phyloP scores from a whole-genome alignment of 2,113 vertebrate genomes.

The Lepidothrix coronata region DNA sequence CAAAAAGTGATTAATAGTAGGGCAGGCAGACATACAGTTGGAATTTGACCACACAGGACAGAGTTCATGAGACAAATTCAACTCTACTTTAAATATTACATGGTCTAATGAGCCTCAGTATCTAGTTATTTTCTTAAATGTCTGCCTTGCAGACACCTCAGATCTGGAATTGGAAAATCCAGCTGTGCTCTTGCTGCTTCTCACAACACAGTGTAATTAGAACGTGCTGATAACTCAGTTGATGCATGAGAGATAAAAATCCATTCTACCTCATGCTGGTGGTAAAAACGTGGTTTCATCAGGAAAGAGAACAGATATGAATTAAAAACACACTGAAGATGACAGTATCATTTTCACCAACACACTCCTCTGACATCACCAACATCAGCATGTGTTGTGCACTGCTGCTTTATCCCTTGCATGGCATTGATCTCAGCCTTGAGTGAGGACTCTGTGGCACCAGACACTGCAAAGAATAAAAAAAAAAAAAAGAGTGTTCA shows the following conservation, averaged over 20 bases:
- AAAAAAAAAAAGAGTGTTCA: background rate
- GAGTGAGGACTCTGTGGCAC: background rate
- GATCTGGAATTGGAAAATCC: conserved; percentile 51
- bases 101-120: conserved; percentile 42
- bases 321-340: background rate
- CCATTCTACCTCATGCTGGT: conserved; percentile 49
- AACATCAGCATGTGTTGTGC: background rate
- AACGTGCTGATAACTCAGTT: conserved; percentile 56
- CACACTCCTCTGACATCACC: background rate
- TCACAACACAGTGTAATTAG: conserved; percentile 58
- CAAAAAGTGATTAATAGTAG: conserved; percentile 55
- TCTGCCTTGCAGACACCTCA: conserved; percentile 36
- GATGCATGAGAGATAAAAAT: conserved; percentile 62
- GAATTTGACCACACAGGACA: conserved; percentile 58
- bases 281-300: conserved; percentile 44
- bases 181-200: conserved; percentile 58
- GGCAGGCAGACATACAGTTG: conserved; percentile 45
- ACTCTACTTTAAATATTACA: conserved; percentile 37
- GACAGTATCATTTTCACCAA: background rate
- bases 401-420: background rate
- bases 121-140: conserved; percentile 49
- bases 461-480: background rate
- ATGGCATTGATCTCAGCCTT: background rate
- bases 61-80: conserved; percentile 53
- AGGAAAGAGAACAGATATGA: conserved; percentile 36